phyloP scores from a whole-genome alignment of 2,113 vertebrate genomes.

The Gracilinanus agilis region DNA sequence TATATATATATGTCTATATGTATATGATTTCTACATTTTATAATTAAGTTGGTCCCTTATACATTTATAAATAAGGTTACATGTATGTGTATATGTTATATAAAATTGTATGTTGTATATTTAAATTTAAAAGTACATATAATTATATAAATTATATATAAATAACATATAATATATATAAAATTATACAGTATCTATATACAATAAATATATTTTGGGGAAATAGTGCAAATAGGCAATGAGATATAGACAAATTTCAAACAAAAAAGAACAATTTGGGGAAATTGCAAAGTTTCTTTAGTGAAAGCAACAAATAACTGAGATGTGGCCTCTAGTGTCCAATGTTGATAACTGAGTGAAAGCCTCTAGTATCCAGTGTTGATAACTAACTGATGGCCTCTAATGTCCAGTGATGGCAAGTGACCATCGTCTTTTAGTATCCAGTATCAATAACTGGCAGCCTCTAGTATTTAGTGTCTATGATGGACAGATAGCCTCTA shows the following conservation, averaged over 20 bases:
- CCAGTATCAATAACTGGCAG: not conserved
- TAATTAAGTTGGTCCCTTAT: not conserved
- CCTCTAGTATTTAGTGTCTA: too few relatives aligned
- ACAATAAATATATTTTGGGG: not conserved
- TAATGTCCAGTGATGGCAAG: too few relatives aligned
- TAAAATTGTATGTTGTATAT: not conserved
- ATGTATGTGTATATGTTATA: not conserved
- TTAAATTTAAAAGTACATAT: not conserved
- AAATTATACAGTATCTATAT: not conserved
- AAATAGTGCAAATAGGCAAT: not conserved
- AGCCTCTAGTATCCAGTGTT: not conserved
- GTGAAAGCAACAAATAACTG: not conserved
- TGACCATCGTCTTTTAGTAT: too few relatives aligned
- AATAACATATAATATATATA: not conserved
- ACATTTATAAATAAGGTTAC: not conserved
- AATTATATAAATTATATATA: not conserved
- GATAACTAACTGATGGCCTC: not conserved
- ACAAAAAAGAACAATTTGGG: not conserved
- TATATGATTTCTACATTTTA: not conserved
- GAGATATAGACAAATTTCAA: not conserved
- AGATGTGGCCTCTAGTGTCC: not conserved
- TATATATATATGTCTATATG: too few relatives aligned
- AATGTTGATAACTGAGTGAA: too few relatives aligned
- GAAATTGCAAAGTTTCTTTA: not conserved
- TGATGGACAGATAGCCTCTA: too few relatives aligned